phyloP scores from a whole-genome alignment of 2,113 vertebrate genomes.

The Megalops atlanticus region DNA sequence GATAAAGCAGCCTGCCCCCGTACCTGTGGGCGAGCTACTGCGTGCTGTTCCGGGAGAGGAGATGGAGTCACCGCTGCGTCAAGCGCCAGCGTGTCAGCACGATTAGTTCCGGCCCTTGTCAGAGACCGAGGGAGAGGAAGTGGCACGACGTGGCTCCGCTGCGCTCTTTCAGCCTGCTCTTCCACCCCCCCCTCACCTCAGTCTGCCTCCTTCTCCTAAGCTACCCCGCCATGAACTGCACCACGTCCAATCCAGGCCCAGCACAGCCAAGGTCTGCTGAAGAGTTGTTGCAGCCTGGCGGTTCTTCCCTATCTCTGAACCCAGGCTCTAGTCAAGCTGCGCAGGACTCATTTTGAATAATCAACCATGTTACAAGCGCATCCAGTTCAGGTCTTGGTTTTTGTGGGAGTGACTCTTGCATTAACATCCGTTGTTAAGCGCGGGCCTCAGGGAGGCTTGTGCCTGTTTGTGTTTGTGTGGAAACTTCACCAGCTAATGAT shows the following conservation, averaged over 20 bases:
- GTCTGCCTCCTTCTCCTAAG: background rate
- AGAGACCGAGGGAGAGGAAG: slow-evolving; percentile 1
- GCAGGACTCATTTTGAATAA: background rate
- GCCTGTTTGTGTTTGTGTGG: background rate
- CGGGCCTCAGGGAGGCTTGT: background rate
- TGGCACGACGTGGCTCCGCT: background rate
- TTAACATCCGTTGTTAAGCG: background rate
- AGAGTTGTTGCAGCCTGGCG: too few species aligned
- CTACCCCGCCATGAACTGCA: background rate
- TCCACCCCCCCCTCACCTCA: background rate
- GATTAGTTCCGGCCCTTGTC: slow-evolving; percentile 4
- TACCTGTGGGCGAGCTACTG: background rate
- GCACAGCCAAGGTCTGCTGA: background rate
- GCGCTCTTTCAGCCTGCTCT: background rate
- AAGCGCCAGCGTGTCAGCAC: background rate
- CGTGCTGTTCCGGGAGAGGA: background rate
- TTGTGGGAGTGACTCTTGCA: background rate
- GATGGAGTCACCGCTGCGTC: background rate
- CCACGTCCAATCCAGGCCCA: background rate
- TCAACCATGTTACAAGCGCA: background rate
- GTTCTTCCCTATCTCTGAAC: too few species aligned
- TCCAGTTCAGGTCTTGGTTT: background rate
- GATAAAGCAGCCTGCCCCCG: background rate
- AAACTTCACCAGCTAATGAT: background rate
- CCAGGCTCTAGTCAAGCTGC: background rate